Conservation (phyloP, 2,888 invertebrate species). For the Tipula unca region DNA sequence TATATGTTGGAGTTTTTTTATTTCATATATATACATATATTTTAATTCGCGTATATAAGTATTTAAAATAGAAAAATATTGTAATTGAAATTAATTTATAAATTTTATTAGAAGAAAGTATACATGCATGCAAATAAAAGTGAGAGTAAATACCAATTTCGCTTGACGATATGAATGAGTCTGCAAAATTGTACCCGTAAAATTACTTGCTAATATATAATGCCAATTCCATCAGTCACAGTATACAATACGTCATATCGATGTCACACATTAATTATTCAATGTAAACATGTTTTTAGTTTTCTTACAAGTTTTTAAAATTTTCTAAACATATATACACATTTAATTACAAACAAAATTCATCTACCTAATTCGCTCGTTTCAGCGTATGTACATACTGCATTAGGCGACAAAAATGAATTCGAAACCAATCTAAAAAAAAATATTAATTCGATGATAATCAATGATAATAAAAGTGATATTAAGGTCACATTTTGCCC, state of each 20-base stretch:
- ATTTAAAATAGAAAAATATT: not conserved
- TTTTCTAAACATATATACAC: not conserved
- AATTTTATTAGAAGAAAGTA: not conserved
- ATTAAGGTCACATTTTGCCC: too few relatives aligned
- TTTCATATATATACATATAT: not conserved
- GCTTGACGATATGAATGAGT: not conserved
- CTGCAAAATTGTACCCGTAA: not conserved
- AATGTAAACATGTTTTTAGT: not conserved
- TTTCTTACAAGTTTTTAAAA: not conserved
- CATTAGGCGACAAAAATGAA: not conserved
- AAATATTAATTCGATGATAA: too few relatives aligned
- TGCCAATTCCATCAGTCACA: not conserved
- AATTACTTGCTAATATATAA: not conserved
- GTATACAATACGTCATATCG: not conserved
- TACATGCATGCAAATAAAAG: not conserved
- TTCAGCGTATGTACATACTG: not conserved
- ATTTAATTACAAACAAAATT: not conserved
- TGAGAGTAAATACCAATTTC: not conserved
- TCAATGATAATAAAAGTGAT: too few relatives aligned
- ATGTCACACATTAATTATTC: not conserved
- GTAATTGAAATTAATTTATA: not conserved
- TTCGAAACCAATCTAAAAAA: too few relatives aligned
- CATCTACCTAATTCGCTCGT: not conserved
- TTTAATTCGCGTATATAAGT: not conserved
- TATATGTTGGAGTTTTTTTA: not conserved